Evolutionary conservation across 2,888 invertebrate species (phyloP).

Genomic region (Crepidodera aurea): DNA sequence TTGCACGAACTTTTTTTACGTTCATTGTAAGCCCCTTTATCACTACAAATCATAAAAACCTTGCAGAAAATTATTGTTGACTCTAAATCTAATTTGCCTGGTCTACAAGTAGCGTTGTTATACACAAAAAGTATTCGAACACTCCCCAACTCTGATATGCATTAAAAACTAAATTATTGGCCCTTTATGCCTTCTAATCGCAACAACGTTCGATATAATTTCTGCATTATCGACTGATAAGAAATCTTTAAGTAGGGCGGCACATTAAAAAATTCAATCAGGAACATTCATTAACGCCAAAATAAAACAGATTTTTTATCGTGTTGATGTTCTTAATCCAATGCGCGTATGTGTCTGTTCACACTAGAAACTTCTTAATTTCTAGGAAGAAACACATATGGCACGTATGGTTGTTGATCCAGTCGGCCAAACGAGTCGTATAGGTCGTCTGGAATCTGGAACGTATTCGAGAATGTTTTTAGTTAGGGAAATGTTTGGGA

Average conservation of each 20-base stretch:
- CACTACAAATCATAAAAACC: too few relatives aligned
- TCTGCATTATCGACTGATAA: not conserved
- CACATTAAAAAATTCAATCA: constrained; percentile 22
- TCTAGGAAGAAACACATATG: constrained; percentile 47
- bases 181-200: too few relatives aligned
- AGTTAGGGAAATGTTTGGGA: not conserved
- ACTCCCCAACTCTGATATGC: too few relatives aligned
- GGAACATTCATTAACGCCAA: constrained; percentile 28
- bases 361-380: constrained; percentile 45
- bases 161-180: too few relatives aligned
- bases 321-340: constrained; percentile 42
- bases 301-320: constrained; percentile 37
- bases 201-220: too few relatives aligned
- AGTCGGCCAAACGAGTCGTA: constrained; percentile 38
- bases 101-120: too few relatives aligned
- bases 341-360: constrained; percentile 43
- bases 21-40: too few relatives aligned
- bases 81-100: too few relatives aligned
- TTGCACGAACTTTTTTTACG: too few relatives aligned
- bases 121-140: too few relatives aligned
- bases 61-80: too few relatives aligned
- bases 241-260: constrained; percentile 23
- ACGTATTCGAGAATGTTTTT: not conserved
- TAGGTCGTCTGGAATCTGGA: not conserved
- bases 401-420: constrained; percentile 35